phyloP scores from a whole-genome alignment of 2,888 invertebrate genomes.

The Lasioglossum vierecki region DNA sequence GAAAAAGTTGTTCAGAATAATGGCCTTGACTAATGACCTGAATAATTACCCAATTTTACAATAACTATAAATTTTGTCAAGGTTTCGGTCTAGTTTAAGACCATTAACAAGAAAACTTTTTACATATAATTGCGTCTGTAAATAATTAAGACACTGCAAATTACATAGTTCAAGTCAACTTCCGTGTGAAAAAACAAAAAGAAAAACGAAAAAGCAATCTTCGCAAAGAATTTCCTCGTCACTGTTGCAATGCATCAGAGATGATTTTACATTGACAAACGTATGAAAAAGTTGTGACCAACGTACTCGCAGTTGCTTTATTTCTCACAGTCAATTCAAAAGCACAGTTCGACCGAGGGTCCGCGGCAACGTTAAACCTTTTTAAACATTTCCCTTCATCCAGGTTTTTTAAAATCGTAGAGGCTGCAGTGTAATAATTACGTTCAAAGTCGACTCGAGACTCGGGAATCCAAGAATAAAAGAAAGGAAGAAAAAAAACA shows the following conservation, averaged over 20 bases:
- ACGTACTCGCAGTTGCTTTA: background rate
- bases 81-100: too few relatives aligned
- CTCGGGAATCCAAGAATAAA: background rate
- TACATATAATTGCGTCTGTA: too few relatives aligned
- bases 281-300: background rate
- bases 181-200: too few relatives aligned
- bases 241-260: background rate
- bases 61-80: too few relatives aligned
- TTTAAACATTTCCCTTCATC: background rate
- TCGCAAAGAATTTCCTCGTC: background rate
- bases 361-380: background rate
- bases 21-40: too few relatives aligned
- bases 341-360: background rate
- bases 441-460: background rate
- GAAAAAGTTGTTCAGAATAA: too few relatives aligned
- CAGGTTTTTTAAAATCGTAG: background rate
- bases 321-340: background rate
- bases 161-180: too few relatives aligned
- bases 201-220: too few relatives aligned
- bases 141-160: too few relatives aligned
- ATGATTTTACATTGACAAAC: background rate
- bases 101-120: too few relatives aligned
- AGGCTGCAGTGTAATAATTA: background rate
- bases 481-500: background rate
- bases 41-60: too few relatives aligned